These are phyloP conservation scores for Plecturocebus donacophilus DNA, from an alignment of 2,113 vertebrate genomes.

Conservation along the genomic window DNA sequence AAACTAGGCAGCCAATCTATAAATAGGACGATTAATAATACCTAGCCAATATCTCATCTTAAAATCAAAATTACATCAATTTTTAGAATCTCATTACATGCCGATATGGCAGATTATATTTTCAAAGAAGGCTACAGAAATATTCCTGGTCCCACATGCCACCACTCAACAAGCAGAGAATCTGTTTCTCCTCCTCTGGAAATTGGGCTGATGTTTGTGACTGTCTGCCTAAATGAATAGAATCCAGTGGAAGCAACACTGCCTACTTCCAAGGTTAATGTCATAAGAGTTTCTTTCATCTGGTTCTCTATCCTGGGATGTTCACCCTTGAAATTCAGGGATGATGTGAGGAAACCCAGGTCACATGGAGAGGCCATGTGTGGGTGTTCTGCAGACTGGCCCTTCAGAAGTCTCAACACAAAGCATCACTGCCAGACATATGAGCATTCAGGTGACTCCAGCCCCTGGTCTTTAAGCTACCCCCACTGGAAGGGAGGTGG, in stretches of 20 bases:
- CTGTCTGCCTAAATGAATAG: background rate
- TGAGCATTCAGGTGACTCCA: background rate
- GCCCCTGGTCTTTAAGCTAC: background rate
- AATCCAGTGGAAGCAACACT: background rate
- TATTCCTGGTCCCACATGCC: background rate
- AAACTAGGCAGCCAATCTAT: background rate
- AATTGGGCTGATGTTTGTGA: background rate
- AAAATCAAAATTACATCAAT: conserved; percentile 16
- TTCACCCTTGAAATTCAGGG: background rate
- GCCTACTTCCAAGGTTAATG: background rate
- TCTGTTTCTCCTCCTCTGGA: background rate
- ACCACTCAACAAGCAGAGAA: background rate
- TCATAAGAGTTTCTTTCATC: background rate
- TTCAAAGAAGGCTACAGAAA: background rate
- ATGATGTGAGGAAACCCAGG: background rate
- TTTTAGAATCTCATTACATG: background rate
- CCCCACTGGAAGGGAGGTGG: background rate
- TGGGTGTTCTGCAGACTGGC: background rate
- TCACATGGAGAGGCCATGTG: background rate
- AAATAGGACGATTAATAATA: background rate
- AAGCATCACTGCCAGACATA: background rate
- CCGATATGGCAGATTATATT: background rate
- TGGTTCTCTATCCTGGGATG: background rate
- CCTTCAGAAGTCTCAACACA: background rate
- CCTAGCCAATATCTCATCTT: background rate